Base-by-base conservation (phyloP, 2,888 invertebrate species). In the Pocota personata region DNA sequence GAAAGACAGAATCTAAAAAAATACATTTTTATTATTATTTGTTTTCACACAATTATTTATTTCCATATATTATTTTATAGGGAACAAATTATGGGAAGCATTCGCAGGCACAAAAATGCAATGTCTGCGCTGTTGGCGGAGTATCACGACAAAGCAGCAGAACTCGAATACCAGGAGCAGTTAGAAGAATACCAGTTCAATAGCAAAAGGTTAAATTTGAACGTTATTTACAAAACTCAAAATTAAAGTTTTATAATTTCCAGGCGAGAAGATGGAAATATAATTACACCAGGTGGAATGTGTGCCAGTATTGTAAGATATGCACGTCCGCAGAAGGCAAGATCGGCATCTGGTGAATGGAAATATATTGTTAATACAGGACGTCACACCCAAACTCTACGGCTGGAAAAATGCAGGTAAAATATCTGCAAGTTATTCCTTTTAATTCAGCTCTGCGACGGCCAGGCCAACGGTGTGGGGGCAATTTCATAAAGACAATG, bases 351-450 rank as follows among this genome's bases (percentile, higher is more conserved):
- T 1, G 97, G 97, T 0, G 94, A 95, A 88, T 97, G 97, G 97
- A 97, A 97, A 90, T 97, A 95, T 90, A 96, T 97, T 88, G 97
- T 97, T 55, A 97, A 97, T 89, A 96, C 97, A 0, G 96, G 96
- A 0, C 96, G 96, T 87, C 96, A 97, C 89, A 96, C 96, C 6
- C 97, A 97, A 92, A 97, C 97, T 0, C 90, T 97, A 62, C 93
- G 97, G 7, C 93, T 97, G 76, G 97, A 97, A 90, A 96, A 97
- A 90, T 97, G 97, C 93, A 91, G 89, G 91, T 91, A 83, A 93
- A 95, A 10, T 21, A 5, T 3, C 4, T 40, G 14, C 0, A 35
- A 10, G 2, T 24, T 24, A n/a, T n/a, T n/a, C n/a, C n/a, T n/a
- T n/a, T n/a, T n/a, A n/a, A n/a, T n/a, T n/a, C n/a, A n/a, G n/a